Evolutionary conservation across 2,113 vertebrate species (phyloP).

Genomic region (Syngnathus scovelli): DNA sequence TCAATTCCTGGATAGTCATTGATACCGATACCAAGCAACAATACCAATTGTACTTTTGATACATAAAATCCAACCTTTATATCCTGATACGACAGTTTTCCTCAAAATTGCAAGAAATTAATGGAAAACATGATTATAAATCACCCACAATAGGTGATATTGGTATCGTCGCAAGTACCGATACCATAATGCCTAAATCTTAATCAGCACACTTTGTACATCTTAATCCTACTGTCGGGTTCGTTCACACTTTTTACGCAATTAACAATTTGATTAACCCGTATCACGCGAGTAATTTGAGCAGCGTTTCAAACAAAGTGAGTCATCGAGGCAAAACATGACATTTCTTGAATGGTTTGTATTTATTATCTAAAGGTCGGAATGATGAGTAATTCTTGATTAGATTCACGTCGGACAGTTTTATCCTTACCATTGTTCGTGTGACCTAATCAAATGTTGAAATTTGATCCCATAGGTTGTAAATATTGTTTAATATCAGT

Average conservation of each 20-base stretch:
- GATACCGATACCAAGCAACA: no score
- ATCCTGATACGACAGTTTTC: no score
- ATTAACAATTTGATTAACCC: not conserved
- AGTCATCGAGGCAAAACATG: conserved; percentile 26
- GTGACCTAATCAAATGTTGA: no score
- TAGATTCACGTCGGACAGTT: conserved; percentile 34
- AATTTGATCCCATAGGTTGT: not conserved
- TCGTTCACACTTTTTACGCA: not conserved
- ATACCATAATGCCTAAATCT: no score
- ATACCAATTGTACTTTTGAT: no score
- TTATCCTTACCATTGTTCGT: not conserved
- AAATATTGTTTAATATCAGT: not conserved
- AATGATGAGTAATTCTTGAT: conserved; percentile 49
- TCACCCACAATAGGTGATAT: no score
- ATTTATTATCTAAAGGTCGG: conserved; percentile 47
- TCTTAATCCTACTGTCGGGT: not conserved
- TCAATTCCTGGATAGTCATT: not conserved
- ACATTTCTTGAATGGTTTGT: conserved; percentile 42
- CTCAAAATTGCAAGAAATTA: no score
- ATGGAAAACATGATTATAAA: no score
- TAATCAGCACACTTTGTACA: not conserved
- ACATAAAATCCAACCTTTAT: no score
- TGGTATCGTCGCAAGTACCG: no score
- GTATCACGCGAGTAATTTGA: not conserved
- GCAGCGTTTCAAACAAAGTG: conserved; percentile 13